Percentiles rank a stretch among this genome's conserved stretches.
phyloP scores from a whole-genome alignment of 2,113 vertebrate species.

The Isichthys henryi region DNA sequence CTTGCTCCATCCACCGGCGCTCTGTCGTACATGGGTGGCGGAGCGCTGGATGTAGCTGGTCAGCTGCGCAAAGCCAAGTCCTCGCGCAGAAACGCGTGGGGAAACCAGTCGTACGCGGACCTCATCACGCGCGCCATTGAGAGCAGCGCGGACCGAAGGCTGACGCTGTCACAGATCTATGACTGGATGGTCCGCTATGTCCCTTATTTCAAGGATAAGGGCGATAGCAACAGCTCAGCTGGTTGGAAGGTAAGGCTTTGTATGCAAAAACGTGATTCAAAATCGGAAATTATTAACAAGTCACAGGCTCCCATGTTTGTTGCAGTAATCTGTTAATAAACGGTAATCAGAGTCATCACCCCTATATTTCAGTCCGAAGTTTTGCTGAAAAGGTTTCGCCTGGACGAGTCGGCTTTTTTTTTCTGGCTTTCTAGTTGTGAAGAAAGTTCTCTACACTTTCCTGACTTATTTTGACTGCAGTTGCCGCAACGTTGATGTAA shows the following conservation, averaged over 20 bases:
- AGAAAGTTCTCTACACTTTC: neutral
- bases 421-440: neutral
- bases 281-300: neutral
- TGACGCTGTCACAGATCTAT: constrained; percentile 93
- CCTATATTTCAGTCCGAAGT: neutral
- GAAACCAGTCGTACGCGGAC: constrained; percentile 94
- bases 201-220: constrained; percentile 98
- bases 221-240: constrained; percentile 92
- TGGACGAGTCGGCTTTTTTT: neutral
- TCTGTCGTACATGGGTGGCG: constrained; percentile 67
- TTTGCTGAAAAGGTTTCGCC: neutral
- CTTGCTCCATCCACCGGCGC: constrained; percentile 52
- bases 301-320: neutral
- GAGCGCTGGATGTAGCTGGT: constrained; percentile 76
- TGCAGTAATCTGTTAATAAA: neutral
- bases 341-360: neutral
- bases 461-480: neutral
- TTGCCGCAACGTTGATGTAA: constrained; percentile 4
- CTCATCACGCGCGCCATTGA: constrained; percentile 97
- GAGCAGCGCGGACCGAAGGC: constrained; percentile 88
- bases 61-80: constrained; percentile 92
- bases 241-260: constrained; percentile 85
- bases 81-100: constrained; percentile 92
- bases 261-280: neutral
- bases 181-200: constrained; percentile 99